Evolutionary conservation across 2,888 invertebrate species (phyloP).

Genomic region (Tineola bisselliella): DNA sequence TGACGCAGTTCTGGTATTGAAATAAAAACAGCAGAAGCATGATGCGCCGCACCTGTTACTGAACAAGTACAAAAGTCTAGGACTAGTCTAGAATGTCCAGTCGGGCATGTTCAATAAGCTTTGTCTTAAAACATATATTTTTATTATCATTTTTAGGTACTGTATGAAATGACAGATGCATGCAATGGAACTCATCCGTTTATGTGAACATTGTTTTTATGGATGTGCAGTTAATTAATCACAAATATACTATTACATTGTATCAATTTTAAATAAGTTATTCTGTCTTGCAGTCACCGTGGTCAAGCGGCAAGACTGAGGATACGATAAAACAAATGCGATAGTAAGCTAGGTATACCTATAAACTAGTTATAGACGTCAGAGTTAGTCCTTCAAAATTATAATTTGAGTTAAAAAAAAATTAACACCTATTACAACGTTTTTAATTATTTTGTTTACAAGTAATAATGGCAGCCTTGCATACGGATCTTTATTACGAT

Average conservation of each 20-base stretch:
- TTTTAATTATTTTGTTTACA: conserved; percentile 7
- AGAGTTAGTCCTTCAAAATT: too few relatives aligned
- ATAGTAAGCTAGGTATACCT: too few relatives aligned
- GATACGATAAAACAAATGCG: too few relatives aligned
- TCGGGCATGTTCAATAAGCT: not conserved
- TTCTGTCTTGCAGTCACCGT: too few relatives aligned
- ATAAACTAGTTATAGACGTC: too few relatives aligned
- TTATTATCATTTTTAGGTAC: not conserved
- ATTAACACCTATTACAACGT: not conserved
- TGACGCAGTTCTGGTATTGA: not conserved
- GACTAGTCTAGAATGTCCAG: not conserved
- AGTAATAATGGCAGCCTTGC: not conserved
- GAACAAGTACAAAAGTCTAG: not conserved
- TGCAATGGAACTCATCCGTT: not conserved
- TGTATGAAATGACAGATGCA: not conserved
- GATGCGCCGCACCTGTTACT: not conserved
- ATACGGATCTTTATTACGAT: not conserved
- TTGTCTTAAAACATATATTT: not conserved
- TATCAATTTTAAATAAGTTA: too few relatives aligned
- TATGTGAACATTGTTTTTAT: too few relatives aligned
- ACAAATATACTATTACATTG: too few relatives aligned
- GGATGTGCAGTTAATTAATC: too few relatives aligned
- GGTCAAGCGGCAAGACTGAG: too few relatives aligned
- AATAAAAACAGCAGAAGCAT: conserved; percentile 1
- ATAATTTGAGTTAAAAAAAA: not conserved